A percentile compares a stretch with the other conserved stretches of the same genome.
These are phyloP conservation scores for Eurystomus glaucurus DNA, from an alignment of 2,797 vertebrate genomes.

Conservation along the genomic window DNA sequence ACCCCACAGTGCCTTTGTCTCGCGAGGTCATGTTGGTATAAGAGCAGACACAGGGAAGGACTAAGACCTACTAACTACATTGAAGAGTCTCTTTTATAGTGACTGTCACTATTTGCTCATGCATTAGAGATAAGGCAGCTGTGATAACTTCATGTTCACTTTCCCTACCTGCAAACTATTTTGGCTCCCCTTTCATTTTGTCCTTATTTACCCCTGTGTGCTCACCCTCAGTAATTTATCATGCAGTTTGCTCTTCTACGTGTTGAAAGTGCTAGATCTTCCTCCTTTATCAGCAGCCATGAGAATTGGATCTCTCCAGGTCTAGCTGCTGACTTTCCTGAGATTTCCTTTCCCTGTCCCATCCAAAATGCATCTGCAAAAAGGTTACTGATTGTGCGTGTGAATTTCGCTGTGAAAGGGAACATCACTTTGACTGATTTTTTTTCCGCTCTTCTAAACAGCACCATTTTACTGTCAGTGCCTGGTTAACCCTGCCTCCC, in stretches of 20 bases:
- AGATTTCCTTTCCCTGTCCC: background rate
- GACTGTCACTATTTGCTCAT: background rate
- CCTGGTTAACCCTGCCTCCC: background rate
- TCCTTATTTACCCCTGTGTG: background rate
- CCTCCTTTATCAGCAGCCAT: background rate
- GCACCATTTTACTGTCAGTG: background rate
- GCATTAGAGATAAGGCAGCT: background rate
- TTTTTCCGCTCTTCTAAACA: background rate
- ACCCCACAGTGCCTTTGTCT: background rate
- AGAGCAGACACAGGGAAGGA: background rate
- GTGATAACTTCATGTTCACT: background rate
- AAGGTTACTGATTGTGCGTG: background rate
- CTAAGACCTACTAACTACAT: background rate
- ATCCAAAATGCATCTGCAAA: background rate
- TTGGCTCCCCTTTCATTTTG: background rate
- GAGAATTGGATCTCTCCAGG: background rate
- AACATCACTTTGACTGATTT: background rate
- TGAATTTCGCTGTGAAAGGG: background rate
- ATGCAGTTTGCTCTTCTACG: fast-evolving
- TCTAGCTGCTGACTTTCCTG: background rate
- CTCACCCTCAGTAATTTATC: background rate
- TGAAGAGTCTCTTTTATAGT: background rate
- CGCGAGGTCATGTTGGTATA: background rate
- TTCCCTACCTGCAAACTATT: background rate
- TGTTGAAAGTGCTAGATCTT: background rate